Evolutionary conservation across 2,113 vertebrate species (phyloP), one percentile per base, ranked within the genome.

Genomic region (Okapia johnstoni): DNA sequence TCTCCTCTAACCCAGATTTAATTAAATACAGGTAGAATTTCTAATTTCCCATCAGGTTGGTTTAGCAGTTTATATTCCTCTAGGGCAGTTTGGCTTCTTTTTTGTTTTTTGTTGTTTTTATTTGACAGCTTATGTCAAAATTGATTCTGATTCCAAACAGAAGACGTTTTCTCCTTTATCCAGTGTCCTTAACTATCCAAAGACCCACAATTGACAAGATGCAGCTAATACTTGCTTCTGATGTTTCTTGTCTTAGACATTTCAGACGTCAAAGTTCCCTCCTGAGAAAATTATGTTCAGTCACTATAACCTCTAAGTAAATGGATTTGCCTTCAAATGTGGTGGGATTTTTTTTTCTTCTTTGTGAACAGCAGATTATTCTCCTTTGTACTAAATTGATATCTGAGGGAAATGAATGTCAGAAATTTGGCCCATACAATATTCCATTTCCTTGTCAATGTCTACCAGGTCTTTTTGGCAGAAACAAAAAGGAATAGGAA

Each of bases 341-440:
- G 4, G 57, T 88, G 40, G 30, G 5, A 58, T 43, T 57, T 73
- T 36, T 58, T 54, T 66, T 93, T n/a, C 46, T 94, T 98, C 81
- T 92, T 94, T 97, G 84, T 98, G 76, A 87, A 63, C 5, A 88
- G 70, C 52, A 96, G 61, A 93, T 98, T 98, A 98, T 97, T 98
- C 96, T 94, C 87, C 52, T 97, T 98, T 98, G 93, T 95, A 97
- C 83, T 95, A 95, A 97, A 97, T 98, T 98, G 98, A 97, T 97
- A 63, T 96, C 58, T 98, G 94, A 98, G 89, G 70, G 66, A 98
- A 98, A 95, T 97, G 94, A 98, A 97, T 98, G 97, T 97, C 98
- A 98, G 92, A 98, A 98, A 98, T 98, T 98, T 99, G 97, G 95
- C 93, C 88, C 19, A 60, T 46, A 76, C 61, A 89, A 16, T 66